Percentiles rank a stretch among this genome's conserved stretches.
phyloP scores from a whole-genome alignment of 2,797 vertebrate genomes.

The Xenopus petersii region DNA sequence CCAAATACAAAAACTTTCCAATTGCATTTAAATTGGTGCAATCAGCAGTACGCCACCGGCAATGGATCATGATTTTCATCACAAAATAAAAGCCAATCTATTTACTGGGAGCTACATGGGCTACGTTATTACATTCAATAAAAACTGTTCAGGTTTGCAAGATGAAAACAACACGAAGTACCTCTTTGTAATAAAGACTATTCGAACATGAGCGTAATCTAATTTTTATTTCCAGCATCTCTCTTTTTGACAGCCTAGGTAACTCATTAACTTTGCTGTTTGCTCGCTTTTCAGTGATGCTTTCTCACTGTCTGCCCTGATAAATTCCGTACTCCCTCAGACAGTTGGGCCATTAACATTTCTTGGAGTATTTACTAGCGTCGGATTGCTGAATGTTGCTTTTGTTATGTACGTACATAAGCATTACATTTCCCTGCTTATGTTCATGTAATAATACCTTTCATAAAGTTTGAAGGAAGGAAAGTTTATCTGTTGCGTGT shows the following conservation, averaged over 20 bases:
- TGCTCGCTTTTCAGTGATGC: slow-evolving; percentile 24
- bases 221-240: slow-evolving; percentile 27
- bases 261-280: slow-evolving; percentile 27
- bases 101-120: slow-evolving; percentile 26
- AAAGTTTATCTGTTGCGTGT: too few species aligned
- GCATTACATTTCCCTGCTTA: slow-evolving; percentile 12
- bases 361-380: slow-evolving; percentile 12
- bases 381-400: slow-evolving; percentile 13
- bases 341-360: slow-evolving; percentile 33
- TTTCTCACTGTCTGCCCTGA: slow-evolving; percentile 21
- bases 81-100: slow-evolving; percentile 43
- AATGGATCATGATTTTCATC: slow-evolving; percentile 48
- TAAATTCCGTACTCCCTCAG: slow-evolving; percentile 30
- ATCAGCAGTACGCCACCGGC: slow-evolving; percentile 31
- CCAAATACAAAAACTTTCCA: slow-evolving; percentile 38
- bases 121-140: slow-evolving; percentile 44
- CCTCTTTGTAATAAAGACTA: slow-evolving; percentile 33
- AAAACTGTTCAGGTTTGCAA: slow-evolving; percentile 38
- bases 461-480: too few species aligned
- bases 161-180: slow-evolving; percentile 38
- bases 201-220: slow-evolving; percentile 24
- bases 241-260: slow-evolving; percentile 34
- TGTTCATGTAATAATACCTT: too few species aligned
- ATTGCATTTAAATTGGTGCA: slow-evolving; percentile 37
- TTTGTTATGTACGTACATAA: slow-evolving; percentile 11